Conservation (phyloP, 1,140 invertebrate species). For the Holotrichia oblita region DNA sequence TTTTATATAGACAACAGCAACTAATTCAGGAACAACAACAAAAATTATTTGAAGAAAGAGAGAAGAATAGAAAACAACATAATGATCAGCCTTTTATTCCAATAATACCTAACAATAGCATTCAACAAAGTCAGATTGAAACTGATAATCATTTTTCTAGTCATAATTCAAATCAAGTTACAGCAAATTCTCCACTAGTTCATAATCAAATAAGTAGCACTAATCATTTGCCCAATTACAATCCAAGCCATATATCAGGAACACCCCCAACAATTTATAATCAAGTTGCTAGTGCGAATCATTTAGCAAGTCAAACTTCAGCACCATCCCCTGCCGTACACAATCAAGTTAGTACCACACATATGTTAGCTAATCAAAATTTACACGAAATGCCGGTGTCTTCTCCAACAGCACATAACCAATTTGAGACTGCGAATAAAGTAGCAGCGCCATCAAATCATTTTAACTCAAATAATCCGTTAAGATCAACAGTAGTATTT, state of each 20-base stretch:
- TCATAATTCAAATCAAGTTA: background rate
- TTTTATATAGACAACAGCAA: slow-evolving; percentile 68
- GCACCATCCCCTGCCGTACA: background rate
- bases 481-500: slow-evolving; percentile 59
- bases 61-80: slow-evolving; percentile 54
- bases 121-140: background rate
- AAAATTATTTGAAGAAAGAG: slow-evolving; percentile 41
- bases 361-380: background rate
- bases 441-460: slow-evolving; percentile 41
- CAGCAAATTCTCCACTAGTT: slow-evolving; percentile 8
- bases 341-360: background rate
- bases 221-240: background rate
- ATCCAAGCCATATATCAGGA: background rate
- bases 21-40: slow-evolving; percentile 61
- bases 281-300: background rate
- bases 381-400: background rate
- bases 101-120: slow-evolving; percentile 23
- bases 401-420: slow-evolving; percentile 5
- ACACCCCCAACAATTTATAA: background rate
- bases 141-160: background rate
- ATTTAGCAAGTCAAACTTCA: background rate
- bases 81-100: slow-evolving; percentile 59
- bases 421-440: background rate
- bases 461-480: slow-evolving; percentile 44
- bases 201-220: slow-evolving; percentile 22